A percentile compares a stretch with the other conserved stretches of the same genome.
Conservation (phyloP, 2,797 vertebrate species). For the Uromys caudimaculatus region DNA sequence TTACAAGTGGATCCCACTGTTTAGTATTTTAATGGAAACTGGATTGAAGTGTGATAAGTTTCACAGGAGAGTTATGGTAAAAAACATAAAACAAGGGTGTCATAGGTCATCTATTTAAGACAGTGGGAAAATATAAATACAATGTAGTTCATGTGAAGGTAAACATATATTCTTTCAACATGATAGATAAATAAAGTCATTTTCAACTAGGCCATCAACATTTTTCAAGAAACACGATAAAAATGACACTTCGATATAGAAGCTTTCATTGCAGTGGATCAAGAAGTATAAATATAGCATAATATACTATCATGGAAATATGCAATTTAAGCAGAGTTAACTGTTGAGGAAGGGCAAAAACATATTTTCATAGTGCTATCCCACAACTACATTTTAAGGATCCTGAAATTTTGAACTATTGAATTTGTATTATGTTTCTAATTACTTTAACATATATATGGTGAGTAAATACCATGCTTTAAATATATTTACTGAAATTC, state of each 20-base stretch:
- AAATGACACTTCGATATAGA: not conserved
- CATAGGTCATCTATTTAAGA: slow-evolving; percentile 63
- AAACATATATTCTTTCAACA: slow-evolving; percentile 19
- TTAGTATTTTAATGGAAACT: slow-evolving; percentile 84
- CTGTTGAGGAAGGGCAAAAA: not conserved
- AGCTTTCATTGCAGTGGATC: slow-evolving; percentile 50
- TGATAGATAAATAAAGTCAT: slow-evolving; percentile 51
- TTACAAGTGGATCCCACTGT: slow-evolving; percentile 80
- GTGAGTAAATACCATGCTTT: not conserved
- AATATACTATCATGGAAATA: slow-evolving; percentile 39
- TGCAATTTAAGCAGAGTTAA: slow-evolving; percentile 56
- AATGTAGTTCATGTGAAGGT: not conserved
- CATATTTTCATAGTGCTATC: slow-evolving; percentile 54
- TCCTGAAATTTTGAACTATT: slow-evolving; percentile 20
- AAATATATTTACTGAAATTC: slow-evolving; percentile 30
- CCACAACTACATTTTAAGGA: slow-evolving; percentile 39
- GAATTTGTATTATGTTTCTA: not conserved
- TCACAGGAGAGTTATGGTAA: slow-evolving; percentile 71
- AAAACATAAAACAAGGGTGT: slow-evolving; percentile 68
- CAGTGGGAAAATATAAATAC: slow-evolving; percentile 56
- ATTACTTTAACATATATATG: slow-evolving; percentile 48
- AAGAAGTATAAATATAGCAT: slow-evolving; percentile 1
- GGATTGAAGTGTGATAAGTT: slow-evolving; percentile 84
- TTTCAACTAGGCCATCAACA: slow-evolving; percentile 51
- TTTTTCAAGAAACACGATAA: slow-evolving; percentile 19